Base-by-base conservation (phyloP, 1,140 invertebrate genomes). In the Holcopasites calliopsidis region DNA sequence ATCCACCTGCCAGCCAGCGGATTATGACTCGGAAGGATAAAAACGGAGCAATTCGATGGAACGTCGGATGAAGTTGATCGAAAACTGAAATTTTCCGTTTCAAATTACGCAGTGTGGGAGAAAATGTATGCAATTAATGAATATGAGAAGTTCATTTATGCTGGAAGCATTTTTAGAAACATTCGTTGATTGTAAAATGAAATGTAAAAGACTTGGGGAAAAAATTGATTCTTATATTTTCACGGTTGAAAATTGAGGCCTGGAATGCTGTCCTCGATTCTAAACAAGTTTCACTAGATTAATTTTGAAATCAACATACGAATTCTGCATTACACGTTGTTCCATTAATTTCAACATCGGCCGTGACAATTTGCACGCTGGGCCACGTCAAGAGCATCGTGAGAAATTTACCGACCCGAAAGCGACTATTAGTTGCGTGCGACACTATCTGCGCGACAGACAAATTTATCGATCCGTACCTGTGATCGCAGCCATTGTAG, bases 381-480 rank as follows among this genome's bases (percentile, higher is more conserved):
- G 54, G 28, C n/a, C 28, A 38, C 52, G 58, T 40, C 31, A 40
- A 26, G 35, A 74, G 65, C 57, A 49, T 38, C 44, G 44, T n/a
- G 13, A 26, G 47, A 68, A 79, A 71, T 69, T 79, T 76, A 83
- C 69, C 71, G 70, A 73, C 68, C 72, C 35, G 61, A 31, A 55
- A 68, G 28, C 70, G 60, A 73, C 44, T 74, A 66, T 66, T 66
- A 74, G 57, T 66, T 38, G 49, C 61, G 44, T 57, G 80, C 35
- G 60, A 42, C 35, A 2, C 74, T 23, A 28, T 69, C 57, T 31
- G 52, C 78, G 49, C 35, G 60, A 38, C 38, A 61, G 35, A 18
- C 28, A 68, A 66, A 81, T 77, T 81, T 81, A 82, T 82, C 66
- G 80, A 62, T 26, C 60, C 64, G 23, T 47, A 80, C 44, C 58